Evolutionary conservation across 2,113 vertebrate genomes (phyloP).

Genomic region (Oreochromis niloticus): DNA sequence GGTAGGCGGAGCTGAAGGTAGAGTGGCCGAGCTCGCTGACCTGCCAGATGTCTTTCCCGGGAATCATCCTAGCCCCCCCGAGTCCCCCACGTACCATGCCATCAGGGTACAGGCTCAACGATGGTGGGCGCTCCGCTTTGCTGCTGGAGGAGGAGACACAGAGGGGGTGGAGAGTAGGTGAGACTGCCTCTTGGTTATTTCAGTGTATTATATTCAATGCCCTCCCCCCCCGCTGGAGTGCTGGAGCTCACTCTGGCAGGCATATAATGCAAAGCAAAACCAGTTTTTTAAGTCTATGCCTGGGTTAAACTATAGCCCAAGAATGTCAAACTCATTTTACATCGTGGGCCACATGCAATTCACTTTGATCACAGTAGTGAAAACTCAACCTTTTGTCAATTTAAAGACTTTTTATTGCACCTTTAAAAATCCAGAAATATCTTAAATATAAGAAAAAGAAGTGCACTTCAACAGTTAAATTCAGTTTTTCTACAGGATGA

Average conservation of each 20-base stretch:
- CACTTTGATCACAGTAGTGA: neutral
- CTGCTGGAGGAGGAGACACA: conserved; percentile 61
- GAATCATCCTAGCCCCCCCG: conserved; percentile 85
- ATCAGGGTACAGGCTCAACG: conserved; percentile 93
- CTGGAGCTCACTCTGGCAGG: neutral
- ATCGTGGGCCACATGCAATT: neutral
- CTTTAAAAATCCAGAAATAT: neutral
- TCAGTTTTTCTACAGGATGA: neutral
- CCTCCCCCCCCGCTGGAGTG: neutral
- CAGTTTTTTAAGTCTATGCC: neutral
- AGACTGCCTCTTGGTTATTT: neutral
- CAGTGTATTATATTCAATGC: neutral
- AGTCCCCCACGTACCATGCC: conserved; percentile 96
- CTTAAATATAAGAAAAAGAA: neutral
- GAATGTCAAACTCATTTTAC: neutral
- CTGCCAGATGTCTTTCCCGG: conserved; percentile 91
- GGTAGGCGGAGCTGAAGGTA: conserved; percentile 87
- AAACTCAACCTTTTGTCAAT: neutral
- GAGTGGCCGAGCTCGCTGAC: conserved; percentile 88
- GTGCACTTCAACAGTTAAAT: neutral
- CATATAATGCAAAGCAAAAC: neutral
- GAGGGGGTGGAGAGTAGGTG: neutral
- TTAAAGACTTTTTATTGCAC: neutral
- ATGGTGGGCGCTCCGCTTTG: conserved; percentile 94
- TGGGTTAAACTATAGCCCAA: neutral